A percentile compares a stretch with the other conserved stretches of the same genome.
These are phyloP conservation scores for Eupelmus urozonus DNA, from an alignment of 2,888 invertebrate species.

Conservation along the genomic window DNA sequence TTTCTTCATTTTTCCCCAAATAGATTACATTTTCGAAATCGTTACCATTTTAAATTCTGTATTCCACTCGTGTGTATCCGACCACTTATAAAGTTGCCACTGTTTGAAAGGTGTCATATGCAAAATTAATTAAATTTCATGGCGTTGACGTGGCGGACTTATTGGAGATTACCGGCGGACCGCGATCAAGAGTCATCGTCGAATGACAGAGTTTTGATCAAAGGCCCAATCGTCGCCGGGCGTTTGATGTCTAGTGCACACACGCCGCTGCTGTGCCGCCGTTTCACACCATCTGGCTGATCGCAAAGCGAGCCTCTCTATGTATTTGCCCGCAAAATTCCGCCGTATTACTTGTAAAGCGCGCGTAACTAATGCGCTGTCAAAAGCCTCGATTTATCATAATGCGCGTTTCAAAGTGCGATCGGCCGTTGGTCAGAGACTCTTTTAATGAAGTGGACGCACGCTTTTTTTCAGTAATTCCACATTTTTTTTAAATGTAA, in stretches of 20 bases:
- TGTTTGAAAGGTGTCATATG: slow-evolving; percentile 33
- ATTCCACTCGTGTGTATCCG: too few relatives aligned
- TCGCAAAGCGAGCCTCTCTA: not conserved
- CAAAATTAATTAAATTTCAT: slow-evolving; percentile 40
- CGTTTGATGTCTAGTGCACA: slow-evolving; percentile 77
- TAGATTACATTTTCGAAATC: not conserved
- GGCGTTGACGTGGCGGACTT: slow-evolving; percentile 9
- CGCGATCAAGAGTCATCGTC: slow-evolving; percentile 74
- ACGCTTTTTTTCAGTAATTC: not conserved
- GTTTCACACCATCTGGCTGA: slow-evolving; percentile 14
- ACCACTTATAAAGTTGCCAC: too few relatives aligned
- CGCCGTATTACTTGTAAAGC: slow-evolving; percentile 17
- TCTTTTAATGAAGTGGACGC: not conserved
- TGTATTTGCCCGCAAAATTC: not conserved
- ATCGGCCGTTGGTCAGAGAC: not conserved
- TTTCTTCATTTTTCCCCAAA: not conserved
- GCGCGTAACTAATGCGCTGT: slow-evolving; percentile 29
- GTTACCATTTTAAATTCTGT: too few relatives aligned
- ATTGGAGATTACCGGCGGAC: slow-evolving; percentile 63
- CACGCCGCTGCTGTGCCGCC: slow-evolving; percentile 47
- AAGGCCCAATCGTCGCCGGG: slow-evolving; percentile 68
- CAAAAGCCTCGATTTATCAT: slow-evolving; percentile 25
- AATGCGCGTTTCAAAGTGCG: not conserved
- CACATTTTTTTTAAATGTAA: not conserved
- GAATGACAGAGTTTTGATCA: slow-evolving; percentile 69